Conservation (phyloP, 1,140 invertebrate species). For the Tetragonula clypearis region DNA sequence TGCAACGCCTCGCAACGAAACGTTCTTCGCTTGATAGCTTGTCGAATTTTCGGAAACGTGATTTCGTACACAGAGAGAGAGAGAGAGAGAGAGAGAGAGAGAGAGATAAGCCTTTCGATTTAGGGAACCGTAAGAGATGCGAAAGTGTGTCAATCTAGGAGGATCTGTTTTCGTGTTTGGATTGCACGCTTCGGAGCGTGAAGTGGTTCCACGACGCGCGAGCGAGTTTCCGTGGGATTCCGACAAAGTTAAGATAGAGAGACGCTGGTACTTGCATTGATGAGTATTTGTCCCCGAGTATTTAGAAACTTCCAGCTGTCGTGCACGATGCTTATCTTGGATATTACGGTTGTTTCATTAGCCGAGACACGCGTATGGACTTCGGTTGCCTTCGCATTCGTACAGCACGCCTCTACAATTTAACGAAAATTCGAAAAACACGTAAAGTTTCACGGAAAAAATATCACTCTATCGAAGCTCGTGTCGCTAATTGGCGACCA, state of each 20-base stretch:
- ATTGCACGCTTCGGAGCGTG: constrained; percentile 3
- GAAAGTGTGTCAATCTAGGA: constrained; percentile 11
- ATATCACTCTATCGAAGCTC: too few species aligned
- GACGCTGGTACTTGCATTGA: neutral
- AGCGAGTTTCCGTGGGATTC: constrained; percentile 2
- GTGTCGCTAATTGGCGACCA: neutral
- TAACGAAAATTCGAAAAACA: neutral
- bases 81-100: too few species aligned
- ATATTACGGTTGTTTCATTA: neutral
- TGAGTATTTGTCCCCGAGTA: neutral
- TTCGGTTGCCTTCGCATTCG: neutral
- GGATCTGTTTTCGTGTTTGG: constrained; percentile 12
- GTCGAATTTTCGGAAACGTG: neutral
- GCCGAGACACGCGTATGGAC: neutral
- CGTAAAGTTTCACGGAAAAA: too few species aligned
- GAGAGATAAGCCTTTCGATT: neutral
- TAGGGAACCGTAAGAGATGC: neutral
- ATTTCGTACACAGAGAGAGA: neutral
- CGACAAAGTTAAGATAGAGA: neutral
- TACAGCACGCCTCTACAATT: neutral
- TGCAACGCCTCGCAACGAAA: too few species aligned
- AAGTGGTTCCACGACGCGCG: neutral
- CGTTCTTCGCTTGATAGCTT: too few species aligned
- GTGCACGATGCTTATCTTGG: too few species aligned
- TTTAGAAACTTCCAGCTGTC: neutral